phyloP scores from a whole-genome alignment of 2,888 invertebrate species.

The Phalera bucephala region DNA sequence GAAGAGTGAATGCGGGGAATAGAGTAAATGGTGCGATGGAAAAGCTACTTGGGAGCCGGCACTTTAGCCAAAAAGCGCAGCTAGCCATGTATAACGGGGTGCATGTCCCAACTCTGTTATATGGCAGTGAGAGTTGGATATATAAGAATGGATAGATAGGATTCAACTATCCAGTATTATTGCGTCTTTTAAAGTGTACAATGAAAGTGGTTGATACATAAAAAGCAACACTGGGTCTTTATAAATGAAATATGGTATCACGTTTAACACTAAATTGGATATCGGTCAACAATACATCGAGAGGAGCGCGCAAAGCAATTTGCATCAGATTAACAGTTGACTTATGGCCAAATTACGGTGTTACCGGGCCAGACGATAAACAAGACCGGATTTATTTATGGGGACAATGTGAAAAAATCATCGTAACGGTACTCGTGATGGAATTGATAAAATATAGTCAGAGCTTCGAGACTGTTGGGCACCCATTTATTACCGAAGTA shows the following conservation, averaged over 20 bases:
- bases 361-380: constrained; percentile 29
- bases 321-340: constrained; percentile 66
- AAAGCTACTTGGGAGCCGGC: no score
- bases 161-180: no score
- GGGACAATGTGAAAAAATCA: constrained; percentile 36
- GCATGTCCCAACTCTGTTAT: no score
- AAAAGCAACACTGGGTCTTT: no score
- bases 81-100: no score
- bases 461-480: constrained; percentile 26
- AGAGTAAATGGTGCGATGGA: no score
- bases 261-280: constrained; percentile 4
- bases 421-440: constrained; percentile 44
- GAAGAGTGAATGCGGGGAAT: no score
- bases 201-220: no score
- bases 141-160: no score
- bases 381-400: constrained; percentile 43
- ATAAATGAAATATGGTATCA: not conserved
- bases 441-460: constrained; percentile 39
- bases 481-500: constrained; percentile 29
- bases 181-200: no score
- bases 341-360: constrained; percentile 56
- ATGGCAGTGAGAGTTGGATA: no score
- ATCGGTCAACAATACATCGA: constrained; percentile 29
- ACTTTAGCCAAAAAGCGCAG: no score
- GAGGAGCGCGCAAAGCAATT: constrained; percentile 44